These are phyloP conservation scores for Dynastes tityus DNA, from an alignment of 2,888 invertebrate species.

Conservation along the genomic window DNA sequence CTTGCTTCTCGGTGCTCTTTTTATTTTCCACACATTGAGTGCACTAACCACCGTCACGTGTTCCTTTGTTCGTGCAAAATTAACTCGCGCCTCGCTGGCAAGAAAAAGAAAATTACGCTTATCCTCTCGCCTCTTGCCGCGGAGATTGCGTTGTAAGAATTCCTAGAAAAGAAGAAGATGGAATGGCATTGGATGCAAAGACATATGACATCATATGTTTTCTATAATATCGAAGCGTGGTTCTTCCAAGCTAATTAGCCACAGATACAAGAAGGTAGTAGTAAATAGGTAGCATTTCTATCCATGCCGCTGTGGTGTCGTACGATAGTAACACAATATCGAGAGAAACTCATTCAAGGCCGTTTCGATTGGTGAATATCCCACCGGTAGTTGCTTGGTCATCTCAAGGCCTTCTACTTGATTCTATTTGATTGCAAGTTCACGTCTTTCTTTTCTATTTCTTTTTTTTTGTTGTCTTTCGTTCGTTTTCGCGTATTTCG, in stretches of 20 bases:
- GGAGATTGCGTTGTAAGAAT: conserved; percentile 4
- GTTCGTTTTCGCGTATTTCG: conserved; percentile 8
- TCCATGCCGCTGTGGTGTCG: background rate
- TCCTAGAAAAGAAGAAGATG: background rate
- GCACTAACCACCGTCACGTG: conserved; percentile 36
- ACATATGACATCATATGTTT: conserved; percentile 36
- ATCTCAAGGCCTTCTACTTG: conserved; percentile 42
- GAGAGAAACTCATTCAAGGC: conserved; percentile 43
- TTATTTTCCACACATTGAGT: conserved; percentile 28
- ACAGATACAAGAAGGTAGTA: no score
- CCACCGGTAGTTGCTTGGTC: conserved; percentile 44
- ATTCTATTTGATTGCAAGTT: conserved; percentile 40
- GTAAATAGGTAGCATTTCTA: no score
- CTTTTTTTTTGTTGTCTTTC: background rate
- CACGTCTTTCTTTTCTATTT: conserved; percentile 15
- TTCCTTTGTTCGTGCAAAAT: conserved; percentile 35
- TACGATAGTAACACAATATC: conserved; percentile 35
- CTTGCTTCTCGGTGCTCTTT: conserved; percentile 6
- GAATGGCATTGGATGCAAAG: background rate
- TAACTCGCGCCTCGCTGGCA: conserved; percentile 16
- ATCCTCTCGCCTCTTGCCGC: background rate
- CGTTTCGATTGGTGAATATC: conserved; percentile 46
- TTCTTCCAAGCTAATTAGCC: conserved; percentile 31
- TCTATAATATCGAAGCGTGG: conserved; percentile 6
- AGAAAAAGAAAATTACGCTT: conserved; percentile 26